Evolutionary conservation across 2,113 vertebrate species (phyloP).

Genomic region (Nanger granti): DNA sequence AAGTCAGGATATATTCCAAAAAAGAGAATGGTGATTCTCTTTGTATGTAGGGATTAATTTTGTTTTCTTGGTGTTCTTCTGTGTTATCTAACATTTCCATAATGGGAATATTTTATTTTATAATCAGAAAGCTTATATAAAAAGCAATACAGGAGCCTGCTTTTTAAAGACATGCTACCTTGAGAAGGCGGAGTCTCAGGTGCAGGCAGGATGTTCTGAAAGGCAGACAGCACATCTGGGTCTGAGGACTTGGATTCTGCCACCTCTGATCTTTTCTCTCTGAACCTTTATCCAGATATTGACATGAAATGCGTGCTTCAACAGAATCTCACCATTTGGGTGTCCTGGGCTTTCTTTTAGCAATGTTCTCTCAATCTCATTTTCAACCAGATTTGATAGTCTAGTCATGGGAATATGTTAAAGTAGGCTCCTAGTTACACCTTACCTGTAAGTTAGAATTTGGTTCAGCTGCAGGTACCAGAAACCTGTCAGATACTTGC

Average conservation of each 20-base stretch:
- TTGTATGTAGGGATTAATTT: not conserved
- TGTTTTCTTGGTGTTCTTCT: not conserved
- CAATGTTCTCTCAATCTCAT: not conserved
- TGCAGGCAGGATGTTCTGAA: not conserved
- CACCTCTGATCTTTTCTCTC: not conserved
- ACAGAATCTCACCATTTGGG: not conserved
- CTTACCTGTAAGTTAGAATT: not conserved
- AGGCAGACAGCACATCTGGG: not conserved
- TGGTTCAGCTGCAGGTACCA: not conserved
- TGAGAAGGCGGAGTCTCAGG: not conserved
- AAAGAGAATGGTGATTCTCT: not conserved
- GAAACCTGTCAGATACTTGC: not conserved
- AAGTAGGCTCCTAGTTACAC: not conserved
- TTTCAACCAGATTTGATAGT: not conserved
- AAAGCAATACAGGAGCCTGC: not conserved
- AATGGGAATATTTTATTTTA: not conserved
- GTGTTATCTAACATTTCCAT: not conserved
- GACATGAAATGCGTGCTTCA: not conserved
- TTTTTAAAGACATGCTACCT: not conserved
- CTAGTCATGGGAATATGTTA: not conserved
- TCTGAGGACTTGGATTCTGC: not conserved
- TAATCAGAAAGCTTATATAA: not conserved
- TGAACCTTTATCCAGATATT: not conserved
- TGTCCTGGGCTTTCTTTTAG: not conserved
- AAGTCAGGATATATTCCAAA: not conserved